Evolutionary conservation across 1,140 invertebrate species (phyloP), one percentile per base, ranked within the genome.

Genomic region (Heliconius himera): DNA sequence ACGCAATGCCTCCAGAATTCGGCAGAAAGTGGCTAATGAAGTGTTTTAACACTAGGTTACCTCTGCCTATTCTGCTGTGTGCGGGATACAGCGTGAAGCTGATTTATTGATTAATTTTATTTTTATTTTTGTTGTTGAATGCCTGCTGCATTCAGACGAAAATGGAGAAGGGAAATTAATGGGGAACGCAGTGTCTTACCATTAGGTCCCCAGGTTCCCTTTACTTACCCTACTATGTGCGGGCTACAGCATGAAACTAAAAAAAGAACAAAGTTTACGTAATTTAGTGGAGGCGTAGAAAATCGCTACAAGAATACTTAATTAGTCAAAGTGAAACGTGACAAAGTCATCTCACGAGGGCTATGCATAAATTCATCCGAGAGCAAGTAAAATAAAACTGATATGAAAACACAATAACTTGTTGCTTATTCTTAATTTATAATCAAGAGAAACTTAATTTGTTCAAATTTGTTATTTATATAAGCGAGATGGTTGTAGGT

Each of bases 291-390:
- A n/a, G 13, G n/a, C 81, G 81, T 82, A 85, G 80, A 82, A 86
- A 84, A 81, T 81, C 80, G 77, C 83, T 83, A 81, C 82, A 85
- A 87, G 84, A 87, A 87, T 86, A 81, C 85, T 87, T 87, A 85
- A 87, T 87, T 87, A 86, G 85, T 82, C 81, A 83, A 86, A 87
- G 82, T 84, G 84, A 85, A 80, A 82, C 80, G 81, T 82, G 86
- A 87, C 82, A 81, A 87, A 84, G 84, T 77, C 77, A 85, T 84
- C 80, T 77, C 76, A 77, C 71, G 81, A 80, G 75, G 82, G 75
- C 83, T 80, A 49, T 71, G 82, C 77, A 84, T 83, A 83, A 86
- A 84, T 86, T 81, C 79, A 83, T 86, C 77, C 74, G 46, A 80
- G 74, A 77, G 70, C 41, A 81, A 83, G 80, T 77, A 85, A 81